Evolutionary conservation across 2,113 vertebrate species (phyloP).

Genomic region (Lophura nycthemera): DNA sequence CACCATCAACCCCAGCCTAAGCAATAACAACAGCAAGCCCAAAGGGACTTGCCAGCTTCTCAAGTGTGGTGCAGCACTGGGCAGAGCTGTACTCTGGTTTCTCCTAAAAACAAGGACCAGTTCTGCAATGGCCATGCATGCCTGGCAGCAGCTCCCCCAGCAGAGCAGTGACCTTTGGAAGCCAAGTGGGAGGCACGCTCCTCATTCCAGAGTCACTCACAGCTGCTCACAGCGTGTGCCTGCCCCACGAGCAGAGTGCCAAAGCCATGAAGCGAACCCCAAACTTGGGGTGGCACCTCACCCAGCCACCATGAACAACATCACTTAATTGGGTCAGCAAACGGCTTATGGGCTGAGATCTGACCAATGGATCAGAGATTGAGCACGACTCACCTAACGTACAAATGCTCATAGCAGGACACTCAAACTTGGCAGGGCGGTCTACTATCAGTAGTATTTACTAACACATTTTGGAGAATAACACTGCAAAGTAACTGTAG

Average conservation of each 20-base stretch:
- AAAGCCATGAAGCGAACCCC: neutral
- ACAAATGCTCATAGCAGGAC: neutral
- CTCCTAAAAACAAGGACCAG: neutral
- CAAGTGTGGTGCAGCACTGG: neutral
- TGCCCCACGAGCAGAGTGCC: neutral
- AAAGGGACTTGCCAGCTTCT: neutral
- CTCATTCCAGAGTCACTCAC: neutral
- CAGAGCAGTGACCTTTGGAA: neutral
- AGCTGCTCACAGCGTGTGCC: neutral
- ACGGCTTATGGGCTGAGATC: neutral
- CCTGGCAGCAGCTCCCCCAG: neutral
- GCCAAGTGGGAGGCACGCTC: neutral
- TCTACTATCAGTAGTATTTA: neutral
- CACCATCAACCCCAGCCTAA: neutral
- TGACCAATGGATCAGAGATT: neutral
- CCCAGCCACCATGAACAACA: neutral
- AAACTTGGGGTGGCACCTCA: neutral
- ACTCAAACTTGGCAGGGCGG: neutral
- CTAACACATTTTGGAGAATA: neutral
- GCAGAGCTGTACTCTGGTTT: neutral
- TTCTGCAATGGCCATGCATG: neutral
- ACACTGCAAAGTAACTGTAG: neutral
- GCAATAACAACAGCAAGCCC: neutral
- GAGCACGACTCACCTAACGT: neutral
- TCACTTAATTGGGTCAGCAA: neutral